Percentiles rank a stretch among this genome's conserved stretches.
Conservation (phyloP, 1,140 invertebrate genomes). For the Trissolcus basalis region DNA sequence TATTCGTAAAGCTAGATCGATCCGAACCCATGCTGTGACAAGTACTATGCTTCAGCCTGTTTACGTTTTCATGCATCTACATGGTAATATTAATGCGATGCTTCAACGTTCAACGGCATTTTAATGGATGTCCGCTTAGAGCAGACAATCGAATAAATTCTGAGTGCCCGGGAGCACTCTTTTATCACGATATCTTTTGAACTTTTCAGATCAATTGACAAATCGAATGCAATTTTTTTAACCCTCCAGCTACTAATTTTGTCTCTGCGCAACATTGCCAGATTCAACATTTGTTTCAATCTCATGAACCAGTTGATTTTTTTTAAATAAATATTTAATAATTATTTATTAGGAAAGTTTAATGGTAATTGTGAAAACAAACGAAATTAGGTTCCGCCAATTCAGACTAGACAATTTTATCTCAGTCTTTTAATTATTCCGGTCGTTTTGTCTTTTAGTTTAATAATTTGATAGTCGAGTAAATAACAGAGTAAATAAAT, state of each 20-base stretch:
- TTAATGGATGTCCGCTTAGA: conserved; percentile 59
- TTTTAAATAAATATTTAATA: too few relatives aligned
- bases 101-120: conserved; percentile 58
- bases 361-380: too few relatives aligned
- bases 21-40: conserved; percentile 56
- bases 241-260: background rate
- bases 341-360: too few relatives aligned
- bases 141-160: conserved; percentile 58
- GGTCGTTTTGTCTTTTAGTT: too few relatives aligned
- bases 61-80: conserved; percentile 62
- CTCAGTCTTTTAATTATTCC: too few relatives aligned
- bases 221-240: conserved; percentile 41
- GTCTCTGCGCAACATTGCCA: too few relatives aligned
- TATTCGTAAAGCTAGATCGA: conserved; percentile 62
- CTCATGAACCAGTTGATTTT: too few relatives aligned
- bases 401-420: too few relatives aligned
- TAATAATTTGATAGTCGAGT: too few relatives aligned
- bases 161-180: conserved; percentile 42
- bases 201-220: conserved; percentile 46
- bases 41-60: conserved; percentile 61
- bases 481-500: too few relatives aligned
- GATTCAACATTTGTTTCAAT: too few relatives aligned
- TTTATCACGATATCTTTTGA: conserved; percentile 37
- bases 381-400: too few relatives aligned
- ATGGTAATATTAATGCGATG: conserved; percentile 59